These are phyloP conservation scores for Leptopilina clavipes DNA, from an alignment of 1,140 invertebrate genomes.

Conservation along the genomic window DNA sequence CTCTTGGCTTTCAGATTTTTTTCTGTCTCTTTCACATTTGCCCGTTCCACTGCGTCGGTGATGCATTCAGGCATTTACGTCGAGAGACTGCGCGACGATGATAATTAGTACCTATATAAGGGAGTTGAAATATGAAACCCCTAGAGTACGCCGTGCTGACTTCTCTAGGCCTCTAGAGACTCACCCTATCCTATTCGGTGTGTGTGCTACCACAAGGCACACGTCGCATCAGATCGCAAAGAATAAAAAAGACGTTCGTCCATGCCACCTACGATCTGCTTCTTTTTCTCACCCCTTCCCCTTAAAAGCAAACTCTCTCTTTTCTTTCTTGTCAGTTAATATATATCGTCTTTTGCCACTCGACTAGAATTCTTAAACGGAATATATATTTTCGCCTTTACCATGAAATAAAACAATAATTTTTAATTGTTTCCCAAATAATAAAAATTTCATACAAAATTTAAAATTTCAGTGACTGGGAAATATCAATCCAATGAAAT, in stretches of 20 bases:
- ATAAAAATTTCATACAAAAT: not conserved
- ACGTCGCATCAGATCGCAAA: conserved; percentile 41
- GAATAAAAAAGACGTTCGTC: conserved; percentile 53
- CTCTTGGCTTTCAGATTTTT: conserved; percentile 6
- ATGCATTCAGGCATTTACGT: conserved; percentile 68
- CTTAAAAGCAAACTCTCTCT: no score
- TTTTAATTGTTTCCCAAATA: not conserved
- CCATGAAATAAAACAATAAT: no score
- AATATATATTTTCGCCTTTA: conserved; percentile 29
- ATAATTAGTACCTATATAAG: conserved; percentile 72
- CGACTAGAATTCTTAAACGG: conserved; percentile 38
- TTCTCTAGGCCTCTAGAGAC: conserved; percentile 68
- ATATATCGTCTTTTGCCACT: no score
- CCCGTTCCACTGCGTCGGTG: conserved; percentile 55
- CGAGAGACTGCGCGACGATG: conserved; percentile 67
- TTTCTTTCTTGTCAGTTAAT: conserved; percentile 37
- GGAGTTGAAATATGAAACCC: conserved; percentile 65
- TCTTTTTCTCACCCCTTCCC: conserved; percentile 7
- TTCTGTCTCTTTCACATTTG: conserved; percentile 45
- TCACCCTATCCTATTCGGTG: conserved; percentile 53
- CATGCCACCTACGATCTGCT: conserved; percentile 38
- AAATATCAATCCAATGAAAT: no score
- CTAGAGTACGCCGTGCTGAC: conserved; percentile 66
- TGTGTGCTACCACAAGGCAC: conserved; percentile 45
- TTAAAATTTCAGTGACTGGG: no score